Conservation (phyloP, 2,113 vertebrate genomes). For the Sorex araneus region DNA sequence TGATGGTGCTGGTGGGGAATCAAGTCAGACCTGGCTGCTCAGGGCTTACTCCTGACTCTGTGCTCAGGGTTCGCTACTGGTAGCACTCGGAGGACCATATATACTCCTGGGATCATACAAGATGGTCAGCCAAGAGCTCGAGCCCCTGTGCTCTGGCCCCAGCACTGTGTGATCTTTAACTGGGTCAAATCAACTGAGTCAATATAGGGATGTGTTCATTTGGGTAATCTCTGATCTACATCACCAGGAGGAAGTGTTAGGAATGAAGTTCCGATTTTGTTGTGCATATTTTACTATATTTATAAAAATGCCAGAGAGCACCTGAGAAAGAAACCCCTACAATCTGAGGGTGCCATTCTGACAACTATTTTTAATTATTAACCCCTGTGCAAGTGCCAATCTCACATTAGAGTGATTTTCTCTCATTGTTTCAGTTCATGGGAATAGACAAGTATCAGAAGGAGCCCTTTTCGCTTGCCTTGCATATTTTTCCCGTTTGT, state of each 20-base stretch:
- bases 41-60: no score
- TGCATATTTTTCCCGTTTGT: slow-evolving; percentile 3
- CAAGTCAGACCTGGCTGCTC: no score
- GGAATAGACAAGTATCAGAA: slow-evolving; percentile 25
- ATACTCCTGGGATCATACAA: no score
- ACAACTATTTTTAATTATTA: slow-evolving; percentile 13
- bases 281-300: not conserved
- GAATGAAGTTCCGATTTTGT: not conserved
- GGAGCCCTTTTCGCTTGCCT: not conserved
- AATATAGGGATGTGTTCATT: not conserved
- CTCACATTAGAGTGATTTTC: not conserved
- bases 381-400: not conserved
- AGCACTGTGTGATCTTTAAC: not conserved
- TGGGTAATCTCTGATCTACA: not conserved
- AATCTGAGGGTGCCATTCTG: not conserved
- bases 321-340: not conserved
- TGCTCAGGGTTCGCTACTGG: no score
- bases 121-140: no score
- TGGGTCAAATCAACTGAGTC: not conserved
- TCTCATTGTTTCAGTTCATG: not conserved
- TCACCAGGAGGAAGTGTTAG: not conserved
- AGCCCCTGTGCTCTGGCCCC: no score
- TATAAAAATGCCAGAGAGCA: not conserved
- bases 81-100: no score
- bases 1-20: no score